Conservation (phyloP, 2,797 vertebrate genomes). For the Dipus sagitta region DNA sequence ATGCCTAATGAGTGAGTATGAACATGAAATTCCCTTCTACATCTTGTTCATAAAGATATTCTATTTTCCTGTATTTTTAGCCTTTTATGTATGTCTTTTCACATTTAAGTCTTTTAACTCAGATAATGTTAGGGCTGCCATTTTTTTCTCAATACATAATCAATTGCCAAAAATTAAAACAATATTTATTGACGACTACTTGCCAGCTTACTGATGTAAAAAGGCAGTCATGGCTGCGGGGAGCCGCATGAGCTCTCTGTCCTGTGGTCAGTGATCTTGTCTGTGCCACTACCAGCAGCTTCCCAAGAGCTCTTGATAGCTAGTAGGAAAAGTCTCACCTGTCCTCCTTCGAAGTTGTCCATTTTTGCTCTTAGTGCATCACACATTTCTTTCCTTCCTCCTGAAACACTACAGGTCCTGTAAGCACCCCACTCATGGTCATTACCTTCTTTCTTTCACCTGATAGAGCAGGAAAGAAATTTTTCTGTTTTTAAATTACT, state of each 20-base stretch:
- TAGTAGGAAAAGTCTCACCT: neutral
- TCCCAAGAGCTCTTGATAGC: neutral
- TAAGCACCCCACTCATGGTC: accelerated
- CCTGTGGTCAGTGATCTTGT: neutral
- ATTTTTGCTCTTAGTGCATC: too few species aligned
- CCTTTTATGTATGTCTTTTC: neutral
- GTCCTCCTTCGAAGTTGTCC: too few species aligned
- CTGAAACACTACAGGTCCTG: accelerated
- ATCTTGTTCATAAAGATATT: neutral
- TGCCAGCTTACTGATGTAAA: neutral
- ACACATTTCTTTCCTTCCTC: too few species aligned
- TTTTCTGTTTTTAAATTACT: too few species aligned
- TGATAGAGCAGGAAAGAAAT: neutral
- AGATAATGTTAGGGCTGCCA: neutral
- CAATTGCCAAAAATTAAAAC: neutral
- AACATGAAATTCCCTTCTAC: neutral
- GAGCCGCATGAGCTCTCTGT: neutral
- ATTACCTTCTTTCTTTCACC: neutral
- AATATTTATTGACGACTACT: neutral
- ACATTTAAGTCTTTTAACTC: neutral
- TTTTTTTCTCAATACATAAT: neutral
- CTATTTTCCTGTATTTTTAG: neutral
- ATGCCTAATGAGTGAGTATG: neutral
- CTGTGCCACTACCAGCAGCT: neutral
- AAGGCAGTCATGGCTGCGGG: accelerated